phyloP scores from a whole-genome alignment of 2,888 invertebrate species.

The Stomorhina lunata region DNA sequence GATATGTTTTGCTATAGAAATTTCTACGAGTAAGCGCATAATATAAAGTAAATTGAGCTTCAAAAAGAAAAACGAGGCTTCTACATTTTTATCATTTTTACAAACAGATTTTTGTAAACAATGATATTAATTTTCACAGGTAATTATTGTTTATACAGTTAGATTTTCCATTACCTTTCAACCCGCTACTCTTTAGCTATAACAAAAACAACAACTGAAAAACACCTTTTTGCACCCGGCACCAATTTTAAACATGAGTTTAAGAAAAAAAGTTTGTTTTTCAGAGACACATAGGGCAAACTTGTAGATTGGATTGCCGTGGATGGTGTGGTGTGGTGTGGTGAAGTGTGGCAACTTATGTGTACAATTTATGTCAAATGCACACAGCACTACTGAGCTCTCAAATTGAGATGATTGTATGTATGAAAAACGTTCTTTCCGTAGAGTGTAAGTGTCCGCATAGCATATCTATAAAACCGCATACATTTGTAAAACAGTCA shows the following conservation, averaged over 20 bases:
- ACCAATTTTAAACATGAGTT: not conserved
- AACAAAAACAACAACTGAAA: too few relatives aligned
- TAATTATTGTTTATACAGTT: slow-evolving; percentile 5
- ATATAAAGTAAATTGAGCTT: not conserved
- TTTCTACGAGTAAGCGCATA: too few relatives aligned
- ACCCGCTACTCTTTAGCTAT: not conserved
- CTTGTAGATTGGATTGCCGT: too few relatives aligned
- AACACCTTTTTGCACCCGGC: slow-evolving; percentile 7
- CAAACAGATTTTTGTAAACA: too few relatives aligned
- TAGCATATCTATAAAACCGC: slow-evolving; percentile 45
- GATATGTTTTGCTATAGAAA: not conserved
- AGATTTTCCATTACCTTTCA: not conserved
- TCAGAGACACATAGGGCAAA: too few relatives aligned
- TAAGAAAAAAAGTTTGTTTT: not conserved
- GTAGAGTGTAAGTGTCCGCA: not conserved
- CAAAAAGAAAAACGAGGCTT: not conserved
- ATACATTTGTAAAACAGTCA: slow-evolving; percentile 19
- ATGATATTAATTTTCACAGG: slow-evolving; percentile 21
- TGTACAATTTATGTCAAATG: not conserved
- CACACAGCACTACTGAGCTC: slow-evolving; percentile 8
- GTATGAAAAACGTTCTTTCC: not conserved
- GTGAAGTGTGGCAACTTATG: not conserved
- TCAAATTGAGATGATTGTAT: not conserved
- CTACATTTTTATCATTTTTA: not conserved
- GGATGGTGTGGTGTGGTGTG: too few relatives aligned